Conservation (phyloP, 2,113 vertebrate species). For the Brachyhypopomus occidentalis region DNA sequence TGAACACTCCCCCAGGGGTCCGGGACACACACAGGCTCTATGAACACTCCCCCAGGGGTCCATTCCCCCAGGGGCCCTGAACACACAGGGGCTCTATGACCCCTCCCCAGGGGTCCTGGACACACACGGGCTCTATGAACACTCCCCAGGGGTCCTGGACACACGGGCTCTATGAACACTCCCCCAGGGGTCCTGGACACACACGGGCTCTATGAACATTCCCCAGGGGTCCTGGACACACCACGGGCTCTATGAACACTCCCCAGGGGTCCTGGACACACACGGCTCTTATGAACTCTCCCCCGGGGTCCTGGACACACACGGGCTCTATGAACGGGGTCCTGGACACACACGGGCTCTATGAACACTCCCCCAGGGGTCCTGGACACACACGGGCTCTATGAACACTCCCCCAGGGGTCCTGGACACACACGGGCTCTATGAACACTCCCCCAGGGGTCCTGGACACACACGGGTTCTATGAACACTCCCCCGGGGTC, state of each 20-base stretch:
- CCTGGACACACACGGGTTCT: no score
- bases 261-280: no score
- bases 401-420: not conserved
- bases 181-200: no score
- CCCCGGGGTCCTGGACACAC: no score
- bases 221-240: no score
- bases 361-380: not conserved
- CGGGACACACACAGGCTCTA: no score
- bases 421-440: no score
- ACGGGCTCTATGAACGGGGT: no score
- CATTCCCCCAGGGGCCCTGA: no score
- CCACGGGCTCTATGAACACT: not conserved
- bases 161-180: not conserved
- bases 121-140: not conserved
- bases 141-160: constrained; percentile 14
- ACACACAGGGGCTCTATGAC: not conserved
- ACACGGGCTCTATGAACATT: not conserved
- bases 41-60: not conserved
- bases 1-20: not conserved
- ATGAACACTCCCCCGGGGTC: not conserved
- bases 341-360: no score
- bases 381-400: no score
- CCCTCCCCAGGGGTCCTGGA: constrained; percentile 7
- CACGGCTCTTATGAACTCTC: constrained; percentile 9
- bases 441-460: not conserved